These are phyloP conservation scores for Yponomeuta evonymella DNA, from an alignment of 2,888 invertebrate species.

Conservation along the genomic window DNA sequence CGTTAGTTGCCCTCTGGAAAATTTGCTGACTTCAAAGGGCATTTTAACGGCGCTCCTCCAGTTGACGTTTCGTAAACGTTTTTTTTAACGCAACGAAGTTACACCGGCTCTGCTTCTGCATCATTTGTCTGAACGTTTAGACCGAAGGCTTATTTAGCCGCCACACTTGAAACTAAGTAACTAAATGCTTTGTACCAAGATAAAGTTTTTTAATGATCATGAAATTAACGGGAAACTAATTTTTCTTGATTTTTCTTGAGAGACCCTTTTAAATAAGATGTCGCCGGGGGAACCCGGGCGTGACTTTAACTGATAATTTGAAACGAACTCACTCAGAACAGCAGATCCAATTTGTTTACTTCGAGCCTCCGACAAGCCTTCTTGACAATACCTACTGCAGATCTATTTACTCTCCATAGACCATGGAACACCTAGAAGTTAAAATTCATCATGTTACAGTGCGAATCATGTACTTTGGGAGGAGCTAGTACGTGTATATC, in stretches of 20 bases:
- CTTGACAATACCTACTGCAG: slow-evolving; percentile 22
- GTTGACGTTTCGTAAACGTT: slow-evolving; percentile 48
- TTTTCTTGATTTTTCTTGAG: not conserved
- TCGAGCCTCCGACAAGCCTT: slow-evolving; percentile 28
- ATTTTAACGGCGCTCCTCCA: slow-evolving; percentile 57
- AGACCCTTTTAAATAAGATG: not conserved
- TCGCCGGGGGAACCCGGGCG: not conserved
- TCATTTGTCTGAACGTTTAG: not conserved
- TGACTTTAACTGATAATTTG: not conserved
- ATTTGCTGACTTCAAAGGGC: slow-evolving; percentile 68
- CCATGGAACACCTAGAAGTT: not conserved
- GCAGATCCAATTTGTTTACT: slow-evolving; percentile 46
- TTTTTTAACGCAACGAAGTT: slow-evolving; percentile 4
- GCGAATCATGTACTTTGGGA: no score
- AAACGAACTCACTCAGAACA: not conserved
- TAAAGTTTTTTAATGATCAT: not conserved
- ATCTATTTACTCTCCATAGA: not conserved
- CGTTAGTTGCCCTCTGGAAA: slow-evolving; percentile 66
- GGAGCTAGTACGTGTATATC: no score
- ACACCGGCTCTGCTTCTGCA: not conserved
- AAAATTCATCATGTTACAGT: no score
- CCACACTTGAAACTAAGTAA: not conserved
- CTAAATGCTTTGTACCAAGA: not conserved
- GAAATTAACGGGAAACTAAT: not conserved
- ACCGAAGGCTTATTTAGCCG: not conserved